phyloP scores from a whole-genome alignment of 2,797 vertebrate genomes.

The Enteromius unitaeniatus region DNA sequence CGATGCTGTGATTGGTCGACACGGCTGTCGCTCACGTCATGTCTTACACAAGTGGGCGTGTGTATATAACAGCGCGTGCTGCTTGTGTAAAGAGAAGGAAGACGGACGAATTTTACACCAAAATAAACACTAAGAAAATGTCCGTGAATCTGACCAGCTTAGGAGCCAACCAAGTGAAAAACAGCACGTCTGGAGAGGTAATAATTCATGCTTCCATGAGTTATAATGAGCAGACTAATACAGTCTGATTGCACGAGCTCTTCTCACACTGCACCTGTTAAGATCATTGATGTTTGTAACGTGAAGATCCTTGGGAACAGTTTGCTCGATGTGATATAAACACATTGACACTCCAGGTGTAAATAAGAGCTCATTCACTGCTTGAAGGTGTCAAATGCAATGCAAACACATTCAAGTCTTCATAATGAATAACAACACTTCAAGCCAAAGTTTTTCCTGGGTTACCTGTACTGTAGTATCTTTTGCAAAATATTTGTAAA shows the following conservation, averaged over 20 bases:
- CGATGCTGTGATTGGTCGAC: slow-evolving; percentile 66
- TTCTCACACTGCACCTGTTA: neutral
- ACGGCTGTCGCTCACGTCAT: slow-evolving; percentile 42
- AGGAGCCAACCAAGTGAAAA: slow-evolving; percentile 78
- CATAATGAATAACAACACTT: neutral
- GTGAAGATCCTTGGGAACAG: neutral
- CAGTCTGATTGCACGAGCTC: neutral
- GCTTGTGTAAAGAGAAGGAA: neutral
- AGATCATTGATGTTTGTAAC: neutral
- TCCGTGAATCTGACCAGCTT: slow-evolving; percentile 75
- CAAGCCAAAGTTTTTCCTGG: neutral
- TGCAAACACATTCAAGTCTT: neutral
- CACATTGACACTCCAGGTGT: neutral
- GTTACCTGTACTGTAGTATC: no score
- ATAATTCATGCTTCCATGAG: neutral
- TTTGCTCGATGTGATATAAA: neutral
- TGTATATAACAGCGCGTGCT: slow-evolving; percentile 30
- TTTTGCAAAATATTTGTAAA: neutral
- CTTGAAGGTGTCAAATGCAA: neutral
- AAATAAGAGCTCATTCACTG: neutral
- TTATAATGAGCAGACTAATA: neutral
- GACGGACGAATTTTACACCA: neutral
- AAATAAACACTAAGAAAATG: slow-evolving; percentile 66
- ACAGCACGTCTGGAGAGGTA: slow-evolving; percentile 78
- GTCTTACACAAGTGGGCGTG: slow-evolving; percentile 54